phyloP scores from a whole-genome alignment of 2,888 invertebrate genomes.

The Caprella mutica region DNA sequence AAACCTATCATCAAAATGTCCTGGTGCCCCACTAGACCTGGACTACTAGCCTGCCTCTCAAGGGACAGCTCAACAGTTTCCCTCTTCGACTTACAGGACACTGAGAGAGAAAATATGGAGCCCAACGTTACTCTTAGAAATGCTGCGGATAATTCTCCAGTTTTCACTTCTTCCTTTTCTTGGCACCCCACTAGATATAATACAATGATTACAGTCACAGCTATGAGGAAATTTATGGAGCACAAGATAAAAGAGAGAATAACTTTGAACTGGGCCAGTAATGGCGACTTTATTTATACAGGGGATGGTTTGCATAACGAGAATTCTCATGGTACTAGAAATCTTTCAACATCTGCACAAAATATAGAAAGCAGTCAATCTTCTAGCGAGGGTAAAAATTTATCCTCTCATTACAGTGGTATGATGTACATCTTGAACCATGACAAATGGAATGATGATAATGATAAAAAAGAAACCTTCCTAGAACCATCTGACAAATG shows the following conservation, averaged over 20 bases:
- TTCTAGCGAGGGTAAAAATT: no score
- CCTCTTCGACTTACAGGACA: constrained; percentile 70
- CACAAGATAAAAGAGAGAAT: constrained; percentile 69
- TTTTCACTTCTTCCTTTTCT: constrained; percentile 43
- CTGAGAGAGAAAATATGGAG: constrained; percentile 57
- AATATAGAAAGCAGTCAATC: no score
- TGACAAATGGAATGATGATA: no score
- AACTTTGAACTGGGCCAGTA: constrained; percentile 53
- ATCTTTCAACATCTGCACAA: no score
- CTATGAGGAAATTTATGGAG: constrained; percentile 53
- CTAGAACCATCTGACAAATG: no score
- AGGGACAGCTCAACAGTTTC: constrained; percentile 64
- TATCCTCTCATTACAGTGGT: no score
- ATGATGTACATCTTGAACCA: no score
- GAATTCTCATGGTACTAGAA: background rate
- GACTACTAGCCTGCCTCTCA: constrained; percentile 67
- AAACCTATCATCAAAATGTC: constrained; percentile 61
- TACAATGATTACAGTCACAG: constrained; percentile 56
- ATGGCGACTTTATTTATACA: constrained; percentile 52
- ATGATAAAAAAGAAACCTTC: no score
- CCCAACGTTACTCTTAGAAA: constrained; percentile 62
- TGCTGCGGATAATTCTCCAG: constrained; percentile 19
- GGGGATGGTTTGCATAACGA: background rate
- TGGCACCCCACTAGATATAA: constrained; percentile 81
- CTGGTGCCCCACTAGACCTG: constrained; percentile 82